Conservation (phyloP, 2,888 invertebrate genomes). For the Drosophila mulleri region DNA sequence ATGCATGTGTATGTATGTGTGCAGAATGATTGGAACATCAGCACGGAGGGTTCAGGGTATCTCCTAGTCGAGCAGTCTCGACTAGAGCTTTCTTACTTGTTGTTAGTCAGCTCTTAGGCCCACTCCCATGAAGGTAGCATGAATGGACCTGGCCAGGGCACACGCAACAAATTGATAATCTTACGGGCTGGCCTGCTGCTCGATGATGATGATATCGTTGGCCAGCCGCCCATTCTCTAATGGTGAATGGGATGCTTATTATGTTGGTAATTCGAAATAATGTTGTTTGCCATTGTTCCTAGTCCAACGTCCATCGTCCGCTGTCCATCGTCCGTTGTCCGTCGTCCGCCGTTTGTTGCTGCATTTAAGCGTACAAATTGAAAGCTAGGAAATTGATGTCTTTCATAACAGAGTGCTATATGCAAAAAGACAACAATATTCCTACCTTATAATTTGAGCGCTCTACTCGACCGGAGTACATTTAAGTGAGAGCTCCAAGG, state of each 20-base stretch:
- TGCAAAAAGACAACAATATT: constrained; percentile 34
- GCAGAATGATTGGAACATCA: no score
- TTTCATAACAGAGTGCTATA: constrained; percentile 22
- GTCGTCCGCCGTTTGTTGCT: constrained; percentile 31
- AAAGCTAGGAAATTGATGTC: constrained; percentile 73
- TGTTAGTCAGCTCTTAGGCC: constrained; percentile 62
- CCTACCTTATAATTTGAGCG: constrained; percentile 53
- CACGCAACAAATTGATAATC: constrained; percentile 72
- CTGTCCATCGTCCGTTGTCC: constrained; percentile 9
- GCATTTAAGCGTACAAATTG: constrained; percentile 64
- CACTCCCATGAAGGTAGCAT: constrained; percentile 25
- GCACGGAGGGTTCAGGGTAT: no score
- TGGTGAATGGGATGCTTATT: constrained; percentile 37
- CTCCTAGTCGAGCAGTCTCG: no score
- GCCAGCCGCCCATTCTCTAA: constrained; percentile 10
- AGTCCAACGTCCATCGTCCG: constrained; percentile 13
- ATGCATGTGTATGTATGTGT: no score
- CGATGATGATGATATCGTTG: constrained; percentile 52
- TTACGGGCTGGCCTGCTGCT: constrained; percentile 23
- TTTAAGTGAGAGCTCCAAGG: not conserved
- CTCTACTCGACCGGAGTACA: constrained; percentile 2
- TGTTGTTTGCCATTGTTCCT: constrained; percentile 37
- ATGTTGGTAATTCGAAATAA: constrained; percentile 47
- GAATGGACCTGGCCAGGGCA: constrained; percentile 52
- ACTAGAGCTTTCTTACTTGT: no score